Base-by-base conservation (phyloP, 1,140 invertebrate genomes). In the Samia ricini region DNA sequence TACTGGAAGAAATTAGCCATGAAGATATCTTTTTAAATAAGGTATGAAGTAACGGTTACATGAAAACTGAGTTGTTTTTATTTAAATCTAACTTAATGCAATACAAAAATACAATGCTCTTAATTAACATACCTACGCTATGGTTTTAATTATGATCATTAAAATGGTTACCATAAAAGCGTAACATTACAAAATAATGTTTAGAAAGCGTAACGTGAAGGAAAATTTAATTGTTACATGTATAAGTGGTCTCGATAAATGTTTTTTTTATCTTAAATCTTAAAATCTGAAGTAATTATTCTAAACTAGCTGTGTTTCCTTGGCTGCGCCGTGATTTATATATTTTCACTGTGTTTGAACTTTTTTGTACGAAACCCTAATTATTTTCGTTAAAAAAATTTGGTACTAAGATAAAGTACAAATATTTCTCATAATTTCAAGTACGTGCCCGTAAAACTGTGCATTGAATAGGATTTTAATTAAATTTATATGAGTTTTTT, bases 181-280 rank as follows among this genome's bases (percentile, higher is more conserved):
- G 61, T 69, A 67, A 66, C 66, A 48, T 68, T 61, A 72, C 65
- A 71, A 74, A 79, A 79, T 71, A 77, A 73, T 73, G 75, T 60
- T 70, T 77, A 84, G 81, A 84, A 84, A 84, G 81, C 78, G 79
- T 77, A 64, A 81, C 79, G 74, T 33, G 59, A 66, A 57, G 3
- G 52, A 55, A 55, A 55, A 55, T 24, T 55, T 24, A 55, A 55
- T 74, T 68, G 68, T 71, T 69, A 59, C 56, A 63, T 59, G 64
- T 66, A 62, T 68, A 72, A 56, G 55, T 42, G 15, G 33, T 42
- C 33, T 42, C 33, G n/a, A 42, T 42, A 42, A 26, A 42, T 42
- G 12, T 15, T 42, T 42, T 12, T 15, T 42, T 42, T n/a, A n/a
- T 42, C 33, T 42, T 42, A 42, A 42, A 15, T 12, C 33, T 42